Evolutionary conservation across 2,113 vertebrate genomes (phyloP), one percentile per base, ranked within the genome.

Genomic region (Pterocles orientalis): DNA sequence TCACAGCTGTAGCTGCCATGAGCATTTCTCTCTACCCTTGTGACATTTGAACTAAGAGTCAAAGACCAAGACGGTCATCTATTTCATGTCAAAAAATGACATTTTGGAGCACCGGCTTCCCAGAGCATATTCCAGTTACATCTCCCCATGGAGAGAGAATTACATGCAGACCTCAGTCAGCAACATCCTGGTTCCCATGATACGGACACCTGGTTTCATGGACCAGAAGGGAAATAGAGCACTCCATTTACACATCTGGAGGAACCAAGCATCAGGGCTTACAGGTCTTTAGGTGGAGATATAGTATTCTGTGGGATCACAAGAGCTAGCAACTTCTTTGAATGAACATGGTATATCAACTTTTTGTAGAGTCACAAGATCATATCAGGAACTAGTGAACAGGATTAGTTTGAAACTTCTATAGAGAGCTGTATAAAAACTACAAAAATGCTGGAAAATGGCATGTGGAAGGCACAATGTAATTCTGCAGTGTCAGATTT

Each of bases 181-280:
- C 36, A 91, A 65, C 14, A 43, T 3, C 10, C 29, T 79, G 9
- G 5, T 28, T 60, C 47, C 20, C 23, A 12, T 2, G 10, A 7
- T 9, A 62, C 1, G 4, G 45, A 41, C 2, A 4, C 23, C 28
- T 18, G 15, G 8, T 36, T 66, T 80, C 66, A 34, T 2, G 6
- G 25, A 29, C 23, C n/a, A 5, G 3, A 76, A 5, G 3, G 23
- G 43, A 75, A 81, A 76, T 0, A 36, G 7, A 1, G 0, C 19
- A 58, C 25, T 51, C 25, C 19, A 43, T 54, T 62, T 36, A 21
- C 4, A 70, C 12, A 41, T 26, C 26, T 47, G 12, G 5, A 62
- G 2, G 10, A 95, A 45, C 5, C 3, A 60, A 58, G 18, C 12
- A 34, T 28, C 18, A 65, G 28, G 10, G 5, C 9, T 89, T 29